Evolutionary conservation across 2,888 invertebrate species (phyloP).

Genomic region (Zele albiditarsus): DNA sequence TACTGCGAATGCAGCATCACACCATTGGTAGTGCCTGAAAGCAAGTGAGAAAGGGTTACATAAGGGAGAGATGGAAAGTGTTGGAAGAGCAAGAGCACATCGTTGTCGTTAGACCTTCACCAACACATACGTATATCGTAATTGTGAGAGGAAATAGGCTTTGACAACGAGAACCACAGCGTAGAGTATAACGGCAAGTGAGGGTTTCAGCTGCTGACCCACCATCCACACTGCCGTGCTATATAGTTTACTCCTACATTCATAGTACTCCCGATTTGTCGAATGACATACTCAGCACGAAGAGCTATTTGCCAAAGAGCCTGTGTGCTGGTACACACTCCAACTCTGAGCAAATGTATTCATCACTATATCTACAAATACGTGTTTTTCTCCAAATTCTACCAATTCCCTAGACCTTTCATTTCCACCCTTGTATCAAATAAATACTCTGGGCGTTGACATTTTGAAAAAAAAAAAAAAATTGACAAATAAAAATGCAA

Average conservation of each 20-base stretch:
- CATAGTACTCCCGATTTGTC: constrained; percentile 13
- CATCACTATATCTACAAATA: background rate
- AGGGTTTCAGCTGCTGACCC: constrained; percentile 23
- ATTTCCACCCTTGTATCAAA: background rate
- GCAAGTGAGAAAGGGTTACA: too few relatives aligned
- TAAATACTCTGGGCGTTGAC: too few relatives aligned
- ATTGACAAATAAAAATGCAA: too few relatives aligned
- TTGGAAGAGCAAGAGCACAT: background rate
- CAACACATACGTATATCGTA: constrained; percentile 21
- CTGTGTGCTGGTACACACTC: background rate
- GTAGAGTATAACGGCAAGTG: constrained; percentile 42
- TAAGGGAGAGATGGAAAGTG: background rate
- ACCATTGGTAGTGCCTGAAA: too few relatives aligned
- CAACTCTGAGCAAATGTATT: background rate
- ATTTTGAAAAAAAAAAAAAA: too few relatives aligned
- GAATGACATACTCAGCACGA: constrained; percentile 16
- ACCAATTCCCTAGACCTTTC: background rate
- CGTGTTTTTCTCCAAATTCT: background rate
- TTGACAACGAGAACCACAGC: constrained; percentile 65
- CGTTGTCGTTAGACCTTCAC: background rate
- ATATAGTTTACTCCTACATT: background rate
- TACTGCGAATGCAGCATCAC: too few relatives aligned
- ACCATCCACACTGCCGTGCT: background rate
- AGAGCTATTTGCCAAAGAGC: constrained; percentile 20
- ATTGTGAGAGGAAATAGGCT: constrained; percentile 53